Evolutionary conservation across 2,113 vertebrate genomes (phyloP).

Genomic region (Elaphurus davidianus): DNA sequence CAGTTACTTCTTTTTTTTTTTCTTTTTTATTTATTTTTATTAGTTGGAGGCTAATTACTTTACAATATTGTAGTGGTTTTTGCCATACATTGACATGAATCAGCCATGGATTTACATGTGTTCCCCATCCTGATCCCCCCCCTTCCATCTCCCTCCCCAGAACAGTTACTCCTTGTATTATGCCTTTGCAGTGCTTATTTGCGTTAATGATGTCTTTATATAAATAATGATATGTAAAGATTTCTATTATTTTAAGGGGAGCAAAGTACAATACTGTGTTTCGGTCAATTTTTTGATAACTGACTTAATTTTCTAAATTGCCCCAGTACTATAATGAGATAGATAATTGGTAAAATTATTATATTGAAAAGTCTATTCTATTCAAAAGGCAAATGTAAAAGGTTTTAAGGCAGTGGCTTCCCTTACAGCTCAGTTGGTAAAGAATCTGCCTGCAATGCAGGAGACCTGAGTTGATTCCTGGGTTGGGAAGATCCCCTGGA

Average conservation of each 20-base stretch:
- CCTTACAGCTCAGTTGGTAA: background rate
- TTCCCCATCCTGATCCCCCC: no score
- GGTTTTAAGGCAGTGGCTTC: background rate
- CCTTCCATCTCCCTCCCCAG: no score
- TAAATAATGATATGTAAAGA: background rate
- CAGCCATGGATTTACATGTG: no score
- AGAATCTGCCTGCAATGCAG: background rate
- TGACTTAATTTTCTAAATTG: slow-evolving; percentile 8
- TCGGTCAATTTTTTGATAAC: background rate
- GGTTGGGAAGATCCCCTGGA: background rate
- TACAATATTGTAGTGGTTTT: no score
- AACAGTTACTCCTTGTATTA: background rate
- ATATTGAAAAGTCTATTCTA: background rate
- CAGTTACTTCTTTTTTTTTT: background rate
- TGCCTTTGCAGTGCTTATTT: background rate
- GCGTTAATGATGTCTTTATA: background rate
- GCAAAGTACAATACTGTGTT: background rate
- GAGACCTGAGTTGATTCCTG: background rate
- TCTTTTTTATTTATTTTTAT: no score
- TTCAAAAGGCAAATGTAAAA: background rate
- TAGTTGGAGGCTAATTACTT: no score
- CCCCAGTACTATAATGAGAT: background rate
- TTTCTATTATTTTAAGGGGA: background rate
- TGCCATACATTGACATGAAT: no score
- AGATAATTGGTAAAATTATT: background rate